A percentile compares a stretch with the other conserved stretches of the same genome.
Conservation (phyloP, 2,113 vertebrate species). For the Uria lomvia region DNA sequence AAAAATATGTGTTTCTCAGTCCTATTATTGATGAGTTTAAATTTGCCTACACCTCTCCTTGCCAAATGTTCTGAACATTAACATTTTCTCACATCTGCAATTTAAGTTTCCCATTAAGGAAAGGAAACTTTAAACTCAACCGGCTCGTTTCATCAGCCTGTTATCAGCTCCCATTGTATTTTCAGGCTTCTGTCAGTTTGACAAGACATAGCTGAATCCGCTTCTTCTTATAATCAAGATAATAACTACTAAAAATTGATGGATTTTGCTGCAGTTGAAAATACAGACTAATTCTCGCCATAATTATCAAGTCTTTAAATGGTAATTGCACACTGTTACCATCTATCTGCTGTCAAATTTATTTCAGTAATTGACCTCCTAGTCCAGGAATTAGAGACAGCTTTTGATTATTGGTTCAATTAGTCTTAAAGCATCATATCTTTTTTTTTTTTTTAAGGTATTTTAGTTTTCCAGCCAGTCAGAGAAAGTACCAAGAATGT, state of each 20-base stretch:
- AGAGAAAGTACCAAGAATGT: neutral
- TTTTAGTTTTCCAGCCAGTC: neutral
- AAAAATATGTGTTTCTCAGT: fast-evolving
- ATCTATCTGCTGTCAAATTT: conserved; percentile 50
- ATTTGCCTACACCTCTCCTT: neutral
- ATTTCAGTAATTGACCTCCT: conserved; percentile 62
- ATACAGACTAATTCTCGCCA: conserved; percentile 46
- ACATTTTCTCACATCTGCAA: neutral
- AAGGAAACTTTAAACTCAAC: neutral
- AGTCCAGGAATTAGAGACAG: conserved; percentile 35
- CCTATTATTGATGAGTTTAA: neutral
- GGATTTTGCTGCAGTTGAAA: conserved; percentile 42
- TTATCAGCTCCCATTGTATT: neutral
- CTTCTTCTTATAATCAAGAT: conserved; percentile 34
- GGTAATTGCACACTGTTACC: conserved; percentile 55
- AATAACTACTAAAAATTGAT: conserved; percentile 51
- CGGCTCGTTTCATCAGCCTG: neutral
- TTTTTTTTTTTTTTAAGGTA: neutral
- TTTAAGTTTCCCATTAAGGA: neutral
- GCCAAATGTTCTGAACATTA: neutral
- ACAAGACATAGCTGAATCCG: neutral
- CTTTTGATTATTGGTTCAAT: conserved; percentile 67
- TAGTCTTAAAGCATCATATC: conserved; percentile 29
- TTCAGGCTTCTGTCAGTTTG: neutral
- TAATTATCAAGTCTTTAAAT: conserved; percentile 57